Evolutionary conservation across 2,888 invertebrate genomes (phyloP).

Genomic region (Alviniconcha strummeri): DNA sequence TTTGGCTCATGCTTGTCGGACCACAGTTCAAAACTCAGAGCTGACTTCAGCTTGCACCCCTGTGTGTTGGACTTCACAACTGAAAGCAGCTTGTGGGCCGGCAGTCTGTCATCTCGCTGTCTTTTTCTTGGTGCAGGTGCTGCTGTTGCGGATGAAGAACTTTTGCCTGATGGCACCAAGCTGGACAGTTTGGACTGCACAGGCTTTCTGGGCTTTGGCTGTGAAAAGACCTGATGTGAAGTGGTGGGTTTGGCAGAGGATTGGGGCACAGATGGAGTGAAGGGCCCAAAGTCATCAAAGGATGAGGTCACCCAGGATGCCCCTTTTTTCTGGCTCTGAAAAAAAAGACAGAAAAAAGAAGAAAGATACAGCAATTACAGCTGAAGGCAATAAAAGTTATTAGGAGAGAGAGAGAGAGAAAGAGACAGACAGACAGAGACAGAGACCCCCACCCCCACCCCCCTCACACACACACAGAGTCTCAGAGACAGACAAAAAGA

Average conservation of each 20-base stretch:
- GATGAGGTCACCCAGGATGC: slow-evolving; percentile 60
- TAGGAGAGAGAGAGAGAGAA: no score
- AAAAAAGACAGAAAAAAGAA: neutral
- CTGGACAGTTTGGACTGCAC: neutral
- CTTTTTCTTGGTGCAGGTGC: slow-evolving; percentile 20
- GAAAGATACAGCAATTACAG: no score
- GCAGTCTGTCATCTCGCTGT: slow-evolving; percentile 26
- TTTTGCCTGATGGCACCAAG: neutral
- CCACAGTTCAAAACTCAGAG: slow-evolving; percentile 54
- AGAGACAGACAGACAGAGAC: no score
- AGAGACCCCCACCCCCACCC: no score
- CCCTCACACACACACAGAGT: no score
- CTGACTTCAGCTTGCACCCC: slow-evolving; percentile 38
- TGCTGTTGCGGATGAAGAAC: neutral
- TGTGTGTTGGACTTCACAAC: slow-evolving; percentile 3
- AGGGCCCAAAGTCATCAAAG: slow-evolving; percentile 58
- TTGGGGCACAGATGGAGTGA: slow-evolving; percentile 7
- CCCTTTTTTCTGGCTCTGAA: slow-evolving; percentile 7
- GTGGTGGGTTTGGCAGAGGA: slow-evolving; percentile 21
- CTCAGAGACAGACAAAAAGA: no score
- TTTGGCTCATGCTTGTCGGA: slow-evolving; percentile 61
- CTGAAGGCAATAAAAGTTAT: no score
- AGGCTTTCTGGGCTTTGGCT: slow-evolving; percentile 22
- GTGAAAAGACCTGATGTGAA: slow-evolving; percentile 2
- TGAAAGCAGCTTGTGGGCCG: slow-evolving; percentile 29